A percentile compares a stretch with the other conserved stretches of the same genome.
Evolutionary conservation across 2,888 invertebrate genomes (phyloP).

Genomic region (Rotaria socialis): DNA sequence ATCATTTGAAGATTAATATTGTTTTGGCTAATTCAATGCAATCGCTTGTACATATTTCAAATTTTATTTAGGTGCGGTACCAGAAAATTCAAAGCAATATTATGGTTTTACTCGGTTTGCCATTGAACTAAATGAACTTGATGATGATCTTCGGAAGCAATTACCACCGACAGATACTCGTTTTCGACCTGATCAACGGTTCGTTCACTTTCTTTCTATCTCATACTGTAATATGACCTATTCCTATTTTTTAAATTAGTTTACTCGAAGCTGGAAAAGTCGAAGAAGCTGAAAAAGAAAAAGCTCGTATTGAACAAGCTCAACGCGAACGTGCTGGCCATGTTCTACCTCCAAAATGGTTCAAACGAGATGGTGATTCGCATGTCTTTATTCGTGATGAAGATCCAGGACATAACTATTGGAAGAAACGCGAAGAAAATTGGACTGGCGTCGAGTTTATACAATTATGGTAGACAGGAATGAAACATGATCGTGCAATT

Average conservation of each 20-base stretch:
- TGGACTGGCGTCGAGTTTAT: not conserved
- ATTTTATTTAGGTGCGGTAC: slow-evolving; percentile 67
- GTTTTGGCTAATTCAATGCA: too few relatives aligned
- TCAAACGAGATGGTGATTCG: not conserved
- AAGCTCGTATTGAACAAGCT: slow-evolving; percentile 70
- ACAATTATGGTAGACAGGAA: not conserved
- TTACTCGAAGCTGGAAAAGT: slow-evolving; percentile 71
- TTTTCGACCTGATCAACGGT: slow-evolving; percentile 70
- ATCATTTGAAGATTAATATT: too few relatives aligned
- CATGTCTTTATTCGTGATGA: not conserved
- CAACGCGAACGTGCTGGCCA: slow-evolving; percentile 63
- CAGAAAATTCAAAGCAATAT: slow-evolving; percentile 73
- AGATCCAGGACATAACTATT: not conserved
- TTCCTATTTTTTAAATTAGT: not conserved
- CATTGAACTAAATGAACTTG: slow-evolving; percentile 75
- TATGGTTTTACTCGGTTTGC: slow-evolving; percentile 80
- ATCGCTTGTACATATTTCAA: not conserved
- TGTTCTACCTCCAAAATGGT: not conserved
- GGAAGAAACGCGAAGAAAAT: slow-evolving; percentile 28
- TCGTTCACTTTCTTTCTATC: not conserved
- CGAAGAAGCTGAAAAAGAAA: slow-evolving; percentile 69
- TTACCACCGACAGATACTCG: slow-evolving; percentile 74
- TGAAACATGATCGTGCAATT: not conserved
- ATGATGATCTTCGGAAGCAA: slow-evolving; percentile 59
- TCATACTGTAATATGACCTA: not conserved